phyloP scores from a whole-genome alignment of 2,888 invertebrate genomes.

The Stenurella melanura region DNA sequence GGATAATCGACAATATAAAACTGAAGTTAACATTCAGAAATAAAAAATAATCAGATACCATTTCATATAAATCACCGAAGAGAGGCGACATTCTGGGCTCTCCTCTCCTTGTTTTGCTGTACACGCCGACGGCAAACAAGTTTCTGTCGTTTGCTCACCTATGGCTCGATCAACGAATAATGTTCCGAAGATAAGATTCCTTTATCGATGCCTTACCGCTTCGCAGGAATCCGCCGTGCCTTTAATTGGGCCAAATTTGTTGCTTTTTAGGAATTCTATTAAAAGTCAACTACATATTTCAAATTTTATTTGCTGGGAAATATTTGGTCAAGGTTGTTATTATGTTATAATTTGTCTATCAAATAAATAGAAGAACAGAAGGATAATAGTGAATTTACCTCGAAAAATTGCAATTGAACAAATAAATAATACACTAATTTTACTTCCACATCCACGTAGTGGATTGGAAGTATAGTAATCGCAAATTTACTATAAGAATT shows the following conservation, averaged over 20 bases:
- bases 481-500: too few species aligned
- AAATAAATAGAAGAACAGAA: not conserved
- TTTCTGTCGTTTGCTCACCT: constrained; percentile 62
- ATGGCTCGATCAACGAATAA: constrained; percentile 62
- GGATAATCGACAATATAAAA: constrained; percentile 74
- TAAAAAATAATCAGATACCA: constrained; percentile 73
- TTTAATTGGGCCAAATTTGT: constrained; percentile 67
- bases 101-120: constrained; percentile 46
- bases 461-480: too few species aligned
- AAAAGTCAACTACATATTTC: constrained; percentile 39
- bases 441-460: too few species aligned
- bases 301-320: constrained; percentile 35
- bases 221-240: constrained; percentile 60
- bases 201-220: constrained; percentile 66
- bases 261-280: constrained; percentile 54
- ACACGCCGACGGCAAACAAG: constrained; percentile 57
- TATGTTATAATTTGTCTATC: constrained; percentile 2
- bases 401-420: not conserved
- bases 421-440: too few species aligned
- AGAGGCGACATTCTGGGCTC: constrained; percentile 48
- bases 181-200: constrained; percentile 63
- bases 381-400: not conserved
- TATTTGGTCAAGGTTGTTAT: not conserved
- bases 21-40: constrained; percentile 74
- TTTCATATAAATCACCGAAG: constrained; percentile 73